Base-by-base conservation (phyloP, 1,140 invertebrate genomes). In the Drosophila neocordata region DNA sequence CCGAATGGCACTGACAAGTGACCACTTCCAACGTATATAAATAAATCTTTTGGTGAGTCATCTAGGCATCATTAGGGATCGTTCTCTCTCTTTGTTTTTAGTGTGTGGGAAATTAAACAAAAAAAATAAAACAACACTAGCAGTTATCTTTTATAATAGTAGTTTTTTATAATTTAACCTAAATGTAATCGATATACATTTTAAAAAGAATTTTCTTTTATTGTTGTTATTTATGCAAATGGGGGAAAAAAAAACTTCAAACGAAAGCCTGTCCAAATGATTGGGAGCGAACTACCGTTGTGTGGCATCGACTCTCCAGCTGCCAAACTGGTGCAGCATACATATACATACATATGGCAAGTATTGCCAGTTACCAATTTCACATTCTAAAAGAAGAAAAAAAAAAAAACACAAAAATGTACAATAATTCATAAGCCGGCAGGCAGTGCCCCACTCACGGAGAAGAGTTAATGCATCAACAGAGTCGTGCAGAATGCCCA, bases 351-450 rank as follows among this genome's bases (percentile, higher is more conserved):
- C 7, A n/a, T 18, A 37, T 56, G 70, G 70, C 59, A 38, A 34
- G 13, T 34, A 22, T 35, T 15, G 27, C 34, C 56, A 35, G 51
- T 73, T 63, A 53, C 73, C 78, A 85, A 85, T 85, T 85, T 88
- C 82, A 88, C 82, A 87, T 87, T 87, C 82, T 88, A 72, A 87
- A 88, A 73, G 82, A 88, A 77, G 65, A 77, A 78, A 69, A 75
- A 88, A 88, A 75, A 76, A 78, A 83, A 72, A 72, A 88, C 69
- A 88, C 75, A 66, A 48, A 82, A 88, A 88, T 82, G 75, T 76
- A 66, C 82, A 87, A 87, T 82, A 82, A 87, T 87, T 87, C 83
- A 87, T 87, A 88, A 87, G 70, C 77, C 70, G 74, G 67, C 75
- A 78, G 74, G 75, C 75, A 78, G 67, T 73, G 72, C 69, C 66